Evolutionary conservation across 2,888 invertebrate genomes (phyloP).

Genomic region (Tetragonisca angustula): DNA sequence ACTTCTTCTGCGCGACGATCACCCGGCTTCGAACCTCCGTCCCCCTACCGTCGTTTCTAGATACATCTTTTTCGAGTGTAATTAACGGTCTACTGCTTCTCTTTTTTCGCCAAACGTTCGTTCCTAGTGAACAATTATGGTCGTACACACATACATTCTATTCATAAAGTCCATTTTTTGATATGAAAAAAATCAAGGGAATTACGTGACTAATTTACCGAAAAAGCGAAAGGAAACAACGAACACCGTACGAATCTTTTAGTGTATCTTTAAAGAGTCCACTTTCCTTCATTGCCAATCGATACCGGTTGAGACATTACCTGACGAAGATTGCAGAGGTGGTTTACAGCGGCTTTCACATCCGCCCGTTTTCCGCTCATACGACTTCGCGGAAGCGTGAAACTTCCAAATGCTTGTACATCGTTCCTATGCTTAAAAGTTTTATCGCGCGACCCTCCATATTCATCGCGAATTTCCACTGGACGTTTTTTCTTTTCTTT

Average conservation of each 20-base stretch:
- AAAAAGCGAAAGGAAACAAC: not conserved
- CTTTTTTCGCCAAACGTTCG: not conserved
- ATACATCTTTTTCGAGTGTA: slow-evolving; percentile 41
- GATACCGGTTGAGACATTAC: slow-evolving; percentile 76
- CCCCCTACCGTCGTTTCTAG: slow-evolving; percentile 16
- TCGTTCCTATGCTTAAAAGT: slow-evolving; percentile 54
- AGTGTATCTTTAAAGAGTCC: slow-evolving; percentile 1
- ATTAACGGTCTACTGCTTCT: slow-evolving; percentile 31
- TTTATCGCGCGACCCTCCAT: slow-evolving; percentile 46
- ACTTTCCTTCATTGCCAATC: slow-evolving; percentile 66
- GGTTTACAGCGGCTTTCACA: slow-evolving; percentile 69
- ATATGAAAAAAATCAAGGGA: not conserved
- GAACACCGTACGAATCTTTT: not conserved
- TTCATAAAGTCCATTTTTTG: not conserved
- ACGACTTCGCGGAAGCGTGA: slow-evolving; percentile 76
- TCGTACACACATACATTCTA: not conserved
- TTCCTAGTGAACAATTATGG: not conserved
- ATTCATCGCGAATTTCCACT: slow-evolving; percentile 34
- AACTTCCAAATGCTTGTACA: slow-evolving; percentile 64
- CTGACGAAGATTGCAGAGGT: slow-evolving; percentile 68
- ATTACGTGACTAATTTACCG: not conserved
- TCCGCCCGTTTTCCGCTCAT: slow-evolving; percentile 68
- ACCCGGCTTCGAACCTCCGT: slow-evolving; percentile 17
- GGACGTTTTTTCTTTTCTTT: not conserved
- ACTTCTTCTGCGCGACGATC: slow-evolving; percentile 52